A percentile compares a stretch with the other conserved stretches of the same genome.
These are phyloP conservation scores for Lepidurus apus DNA, from an alignment of 1,140 invertebrate genomes.

Conservation along the genomic window DNA sequence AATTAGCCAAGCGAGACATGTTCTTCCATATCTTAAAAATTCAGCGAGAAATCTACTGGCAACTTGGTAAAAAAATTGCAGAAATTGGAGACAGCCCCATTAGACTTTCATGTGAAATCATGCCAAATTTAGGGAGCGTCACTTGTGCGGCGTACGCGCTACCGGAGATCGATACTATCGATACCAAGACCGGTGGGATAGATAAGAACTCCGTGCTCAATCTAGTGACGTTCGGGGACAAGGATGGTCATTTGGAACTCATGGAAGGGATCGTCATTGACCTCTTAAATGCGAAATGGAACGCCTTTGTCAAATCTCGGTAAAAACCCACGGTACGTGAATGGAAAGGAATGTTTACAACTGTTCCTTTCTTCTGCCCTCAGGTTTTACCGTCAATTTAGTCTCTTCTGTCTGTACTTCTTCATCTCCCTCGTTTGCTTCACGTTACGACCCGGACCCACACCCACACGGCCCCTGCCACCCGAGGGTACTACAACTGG, in stretches of 20 bases:
- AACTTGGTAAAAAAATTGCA: conserved; percentile 58
- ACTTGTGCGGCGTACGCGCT: conserved; percentile 95
- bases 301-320: conserved; percentile 88
- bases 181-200: conserved; percentile 80
- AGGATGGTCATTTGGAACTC: conserved; percentile 88
- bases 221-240: conserved; percentile 96
- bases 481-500: neutral
- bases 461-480: conserved; percentile 44
- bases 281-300: conserved; percentile 94
- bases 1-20: conserved; percentile 85
- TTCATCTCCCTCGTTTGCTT: conserved; percentile 79
- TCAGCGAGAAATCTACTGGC: conserved; percentile 93
- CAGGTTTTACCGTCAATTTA: conserved; percentile 88
- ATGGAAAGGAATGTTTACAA: neutral
- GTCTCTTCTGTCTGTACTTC: conserved; percentile 84
- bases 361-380: conserved; percentile 34
- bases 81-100: neutral
- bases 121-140: conserved; percentile 62
- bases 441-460: conserved; percentile 71
- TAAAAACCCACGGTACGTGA: conserved; percentile 40
- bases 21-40: conserved; percentile 95
- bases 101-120: neutral
- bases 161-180: conserved; percentile 93
- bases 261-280: conserved; percentile 93
- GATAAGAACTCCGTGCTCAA: conserved; percentile 90